Percentiles rank a stretch among this genome's conserved stretches.
Conservation (phyloP, 2,888 invertebrate species). For the Dolichopus griseipennis region DNA sequence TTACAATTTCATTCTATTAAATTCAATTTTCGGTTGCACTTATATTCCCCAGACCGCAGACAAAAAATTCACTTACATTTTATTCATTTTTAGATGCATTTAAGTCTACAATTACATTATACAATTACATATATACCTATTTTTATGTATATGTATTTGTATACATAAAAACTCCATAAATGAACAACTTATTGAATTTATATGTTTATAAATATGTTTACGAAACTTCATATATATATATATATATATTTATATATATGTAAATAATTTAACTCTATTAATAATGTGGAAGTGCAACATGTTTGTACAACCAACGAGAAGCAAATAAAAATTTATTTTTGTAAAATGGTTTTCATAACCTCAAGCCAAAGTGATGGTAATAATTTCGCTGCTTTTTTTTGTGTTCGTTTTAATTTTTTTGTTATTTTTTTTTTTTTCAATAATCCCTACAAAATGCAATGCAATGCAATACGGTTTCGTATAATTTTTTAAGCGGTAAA, state of each 20-base stretch:
- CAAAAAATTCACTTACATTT: too few relatives aligned
- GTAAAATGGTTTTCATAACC: conserved; percentile 3
- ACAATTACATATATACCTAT: too few relatives aligned
- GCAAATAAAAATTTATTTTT: conserved; percentile 1
- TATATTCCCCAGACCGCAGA: too few relatives aligned
- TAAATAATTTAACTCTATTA: too few relatives aligned
- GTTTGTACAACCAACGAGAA: conserved; percentile 3
- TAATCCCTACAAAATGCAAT: neutral
- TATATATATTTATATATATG: neutral
- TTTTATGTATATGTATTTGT: too few relatives aligned
- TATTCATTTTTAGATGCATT: too few relatives aligned
- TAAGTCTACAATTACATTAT: too few relatives aligned
- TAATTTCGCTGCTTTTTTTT: conserved; percentile 3
- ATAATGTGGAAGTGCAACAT: neutral
- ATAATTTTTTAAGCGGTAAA: neutral
- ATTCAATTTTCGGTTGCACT: too few relatives aligned
- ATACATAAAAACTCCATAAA: neutral
- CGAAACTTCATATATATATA: neutral
- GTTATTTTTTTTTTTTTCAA: neutral
- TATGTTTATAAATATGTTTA: neutral
- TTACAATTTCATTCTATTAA: too few relatives aligned
- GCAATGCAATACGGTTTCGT: neutral
- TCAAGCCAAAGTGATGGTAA: neutral
- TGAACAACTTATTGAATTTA: neutral
- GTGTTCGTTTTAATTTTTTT: neutral